Evolutionary conservation across 2,797 vertebrate genomes (phyloP), one percentile per base, ranked within the genome.

Genomic region (Darevskia mixta): DNA sequence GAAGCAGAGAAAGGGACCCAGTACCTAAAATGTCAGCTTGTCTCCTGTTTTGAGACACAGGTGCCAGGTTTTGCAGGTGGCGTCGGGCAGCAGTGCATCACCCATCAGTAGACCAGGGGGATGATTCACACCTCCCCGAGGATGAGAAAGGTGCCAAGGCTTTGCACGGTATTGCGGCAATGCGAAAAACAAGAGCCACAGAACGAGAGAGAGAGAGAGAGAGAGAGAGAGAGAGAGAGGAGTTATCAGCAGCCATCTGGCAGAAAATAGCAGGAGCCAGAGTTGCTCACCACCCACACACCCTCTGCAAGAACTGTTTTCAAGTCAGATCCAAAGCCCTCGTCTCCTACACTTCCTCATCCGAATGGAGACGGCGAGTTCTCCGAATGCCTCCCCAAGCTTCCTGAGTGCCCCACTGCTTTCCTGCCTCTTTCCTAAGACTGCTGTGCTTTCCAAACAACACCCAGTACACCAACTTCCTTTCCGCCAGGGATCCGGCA

Each of bases 211-310:
- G 38, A 75, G 49, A 38, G 38, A 75, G 27, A 29, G 66, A 61
- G 20, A 38, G 75, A 73, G 66, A 55, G 45, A 35, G 35, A 81
- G 45, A 43, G 41, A 43, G 41, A 43, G 69, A 73, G 25, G 69
- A 80, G 69, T 35, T 35, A 49, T 41, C 15, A 69, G 35, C 55
- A 85, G 81, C 82, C 85, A 90, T 81, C 89, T 87, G 89, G 78
- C 43, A 82, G 32, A 72, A 66, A 38, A 75, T 38, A 80, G 61
- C 78, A 72, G 71, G 85, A 67, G 45, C 89, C 81, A 72, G 81
- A 8, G 64, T 78, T 79, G 45, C 64, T 79, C 5, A 9, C 66
- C 82, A 29, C 89, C 89, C 82, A 84, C 86, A 61, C 69, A 76
- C 61, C 58, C 77, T 84, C 86, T 79, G 89, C 67, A 83, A 58